Percentiles rank a stretch among this genome's conserved stretches.
Evolutionary conservation across 2,113 vertebrate genomes (phyloP).

Genomic region (Eira barbara): DNA sequence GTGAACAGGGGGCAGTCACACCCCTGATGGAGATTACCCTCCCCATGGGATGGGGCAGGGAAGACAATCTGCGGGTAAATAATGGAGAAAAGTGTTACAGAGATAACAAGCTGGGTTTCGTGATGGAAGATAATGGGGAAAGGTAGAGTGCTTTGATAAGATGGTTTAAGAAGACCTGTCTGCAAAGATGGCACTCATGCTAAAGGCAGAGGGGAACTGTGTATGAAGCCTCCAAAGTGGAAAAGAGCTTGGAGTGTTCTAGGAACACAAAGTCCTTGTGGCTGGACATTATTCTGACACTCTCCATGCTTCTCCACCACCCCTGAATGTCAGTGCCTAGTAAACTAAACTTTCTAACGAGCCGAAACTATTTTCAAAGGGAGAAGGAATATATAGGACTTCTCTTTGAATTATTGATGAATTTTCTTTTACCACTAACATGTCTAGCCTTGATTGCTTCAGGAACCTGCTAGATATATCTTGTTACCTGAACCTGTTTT

Average conservation of each 20-base stretch:
- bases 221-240: not conserved
- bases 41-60: not conserved
- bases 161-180: not conserved
- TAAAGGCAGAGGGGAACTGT: not conserved
- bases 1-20: not conserved
- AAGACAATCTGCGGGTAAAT: not conserved
- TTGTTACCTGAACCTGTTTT: slow-evolving; percentile 10
- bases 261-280: not conserved
- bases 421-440: not conserved
- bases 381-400: not conserved
- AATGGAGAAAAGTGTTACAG: not conserved
- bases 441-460: not conserved
- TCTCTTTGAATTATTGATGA: not conserved
- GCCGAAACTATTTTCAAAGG: not conserved
- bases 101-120: not conserved
- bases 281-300: not conserved
- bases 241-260: not conserved
- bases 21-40: not conserved
- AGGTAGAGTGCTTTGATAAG: not conserved
- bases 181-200: not conserved
- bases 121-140: not conserved
- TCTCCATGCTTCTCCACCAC: not conserved
- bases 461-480: not conserved
- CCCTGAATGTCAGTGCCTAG: not conserved
- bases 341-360: not conserved